A percentile compares a stretch with the other conserved stretches of the same genome.
Conservation (phyloP, 2,113 vertebrate species). For the Ammodytes dubius region DNA sequence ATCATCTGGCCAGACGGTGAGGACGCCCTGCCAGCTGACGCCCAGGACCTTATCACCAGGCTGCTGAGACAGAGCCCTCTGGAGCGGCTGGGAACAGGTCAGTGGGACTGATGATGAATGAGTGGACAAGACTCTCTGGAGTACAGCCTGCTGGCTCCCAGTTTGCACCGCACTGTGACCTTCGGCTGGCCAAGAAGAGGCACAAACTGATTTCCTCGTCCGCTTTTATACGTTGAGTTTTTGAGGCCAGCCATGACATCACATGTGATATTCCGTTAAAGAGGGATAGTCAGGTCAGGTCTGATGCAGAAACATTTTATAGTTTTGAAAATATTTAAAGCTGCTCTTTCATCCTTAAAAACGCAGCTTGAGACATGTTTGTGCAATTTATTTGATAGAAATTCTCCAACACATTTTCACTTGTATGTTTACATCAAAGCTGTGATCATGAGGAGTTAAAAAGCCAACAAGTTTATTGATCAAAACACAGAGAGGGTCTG, state of each 20-base stretch:
- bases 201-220: neutral
- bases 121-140: neutral
- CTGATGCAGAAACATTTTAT: neutral
- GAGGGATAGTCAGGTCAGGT: neutral
- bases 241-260: neutral
- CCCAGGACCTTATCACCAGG: constrained; percentile 93
- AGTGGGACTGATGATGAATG: neutral
- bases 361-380: neutral
- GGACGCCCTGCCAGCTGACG: constrained; percentile 89
- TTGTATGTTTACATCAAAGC: neutral
- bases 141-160: neutral
- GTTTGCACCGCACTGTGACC: neutral
- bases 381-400: neutral
- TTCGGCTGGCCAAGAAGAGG: neutral
- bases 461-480: neutral
- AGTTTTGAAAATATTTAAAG: neutral
- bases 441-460: neutral
- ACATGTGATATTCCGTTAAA: neutral
- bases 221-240: too few species aligned
- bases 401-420: neutral
- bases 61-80: constrained; percentile 91
- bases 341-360: neutral
- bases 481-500: neutral
- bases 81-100: constrained; percentile 95
- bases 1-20: constrained; percentile 96